phyloP scores from a whole-genome alignment of 2,113 vertebrate species.

The Lepus americanus region DNA sequence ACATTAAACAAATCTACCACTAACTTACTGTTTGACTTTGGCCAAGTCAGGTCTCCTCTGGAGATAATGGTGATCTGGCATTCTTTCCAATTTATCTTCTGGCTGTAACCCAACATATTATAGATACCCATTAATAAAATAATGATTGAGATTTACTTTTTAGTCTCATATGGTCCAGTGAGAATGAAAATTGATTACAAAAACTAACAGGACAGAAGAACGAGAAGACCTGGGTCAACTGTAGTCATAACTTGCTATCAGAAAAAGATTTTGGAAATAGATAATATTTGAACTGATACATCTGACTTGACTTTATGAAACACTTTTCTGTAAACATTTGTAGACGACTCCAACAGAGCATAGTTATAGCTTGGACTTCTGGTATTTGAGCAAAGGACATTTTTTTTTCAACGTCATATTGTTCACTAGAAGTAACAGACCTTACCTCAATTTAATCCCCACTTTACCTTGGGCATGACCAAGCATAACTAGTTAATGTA shows the following conservation, averaged over 20 bases:
- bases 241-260: neutral
- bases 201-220: neutral
- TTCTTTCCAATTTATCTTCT: constrained; percentile 57
- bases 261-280: neutral
- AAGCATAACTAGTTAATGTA: neutral
- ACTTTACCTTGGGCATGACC: neutral
- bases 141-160: constrained; percentile 63
- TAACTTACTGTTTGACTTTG: constrained; percentile 71
- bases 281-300: constrained; percentile 3
- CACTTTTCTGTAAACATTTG: neutral
- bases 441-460: neutral
- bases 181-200: constrained; percentile 57
- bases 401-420: neutral
- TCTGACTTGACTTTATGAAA: neutral
- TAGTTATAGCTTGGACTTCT: neutral
- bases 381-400: neutral
- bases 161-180: neutral
- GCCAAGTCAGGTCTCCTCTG: constrained; percentile 23
- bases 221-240: neutral
- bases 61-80: constrained; percentile 25
- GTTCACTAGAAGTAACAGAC: neutral
- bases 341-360: neutral
- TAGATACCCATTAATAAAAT: constrained; percentile 26
- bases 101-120: constrained; percentile 15
- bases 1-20: constrained; percentile 64